Conservation (phyloP, 2,888 invertebrate species). For the Tortricodes alternella region DNA sequence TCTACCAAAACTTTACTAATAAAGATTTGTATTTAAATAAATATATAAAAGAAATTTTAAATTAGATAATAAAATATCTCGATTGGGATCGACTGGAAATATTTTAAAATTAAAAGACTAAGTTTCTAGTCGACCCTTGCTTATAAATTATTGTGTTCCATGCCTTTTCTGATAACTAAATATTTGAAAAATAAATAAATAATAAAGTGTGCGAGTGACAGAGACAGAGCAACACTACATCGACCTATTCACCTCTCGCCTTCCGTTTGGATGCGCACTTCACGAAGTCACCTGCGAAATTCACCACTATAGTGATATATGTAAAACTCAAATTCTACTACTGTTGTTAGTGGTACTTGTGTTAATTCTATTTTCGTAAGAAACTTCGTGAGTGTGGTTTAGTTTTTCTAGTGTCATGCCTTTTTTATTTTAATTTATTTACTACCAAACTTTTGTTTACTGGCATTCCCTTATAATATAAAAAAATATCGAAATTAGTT, state of each 20-base stretch:
- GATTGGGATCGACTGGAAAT: neutral
- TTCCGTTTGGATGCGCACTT: conserved; percentile 72
- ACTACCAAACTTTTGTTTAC: conserved; percentile 20
- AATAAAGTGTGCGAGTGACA: conserved; percentile 69
- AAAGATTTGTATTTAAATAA: neutral
- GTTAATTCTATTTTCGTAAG: conserved; percentile 56
- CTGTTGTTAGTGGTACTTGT: conserved; percentile 49
- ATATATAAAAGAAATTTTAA: neutral
- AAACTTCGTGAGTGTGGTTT: conserved; percentile 74
- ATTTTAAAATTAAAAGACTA: neutral
- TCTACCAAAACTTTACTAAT: conserved; percentile 34
- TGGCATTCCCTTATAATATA: neutral
- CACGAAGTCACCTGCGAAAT: conserved; percentile 82
- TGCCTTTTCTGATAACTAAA: conserved; percentile 34
- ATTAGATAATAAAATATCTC: neutral
- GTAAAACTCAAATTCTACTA: conserved; percentile 48
- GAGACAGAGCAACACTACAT: conserved; percentile 77
- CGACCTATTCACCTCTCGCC: conserved; percentile 78
- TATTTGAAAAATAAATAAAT: conserved; percentile 27
- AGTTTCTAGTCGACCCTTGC: neutral
- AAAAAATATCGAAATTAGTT: too few relatives aligned
- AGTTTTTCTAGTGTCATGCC: conserved; percentile 41
- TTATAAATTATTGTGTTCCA: conserved; percentile 31
- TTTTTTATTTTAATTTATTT: conserved; percentile 35
- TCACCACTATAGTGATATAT: conserved; percentile 55